Percentiles rank a stretch among this genome's conserved stretches.
Evolutionary conservation across 2,113 vertebrate species (phyloP).

Genomic region (Ia io): DNA sequence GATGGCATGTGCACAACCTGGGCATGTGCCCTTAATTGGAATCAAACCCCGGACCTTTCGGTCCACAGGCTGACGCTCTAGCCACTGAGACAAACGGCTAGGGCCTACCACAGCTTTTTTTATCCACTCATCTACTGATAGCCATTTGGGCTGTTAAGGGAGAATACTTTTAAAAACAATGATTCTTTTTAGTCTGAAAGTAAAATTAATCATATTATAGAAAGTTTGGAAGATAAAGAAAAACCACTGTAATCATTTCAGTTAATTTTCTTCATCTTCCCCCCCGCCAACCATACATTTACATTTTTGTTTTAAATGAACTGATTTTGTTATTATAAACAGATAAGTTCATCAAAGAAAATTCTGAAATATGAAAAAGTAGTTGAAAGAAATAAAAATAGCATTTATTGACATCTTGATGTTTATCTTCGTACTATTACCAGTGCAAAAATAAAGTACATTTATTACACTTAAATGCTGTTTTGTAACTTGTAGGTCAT

Average conservation of each 20-base stretch:
- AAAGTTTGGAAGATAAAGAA: background rate
- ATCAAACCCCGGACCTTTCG: too few relatives aligned
- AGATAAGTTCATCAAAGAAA: background rate
- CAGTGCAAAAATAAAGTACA: conserved; percentile 13
- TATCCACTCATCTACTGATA: too few relatives aligned
- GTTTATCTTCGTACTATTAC: conserved; percentile 27
- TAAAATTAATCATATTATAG: background rate
- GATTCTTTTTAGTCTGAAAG: background rate
- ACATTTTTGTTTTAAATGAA: conserved; percentile 10
- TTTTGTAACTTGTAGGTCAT: background rate
- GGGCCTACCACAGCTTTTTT: too few relatives aligned
- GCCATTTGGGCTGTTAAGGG: background rate
- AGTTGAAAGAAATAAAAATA: conserved; percentile 15
- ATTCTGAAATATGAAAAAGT: background rate
- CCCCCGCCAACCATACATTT: background rate
- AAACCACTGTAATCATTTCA: background rate
- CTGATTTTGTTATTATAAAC: conserved; percentile 23
- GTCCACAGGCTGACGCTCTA: too few relatives aligned
- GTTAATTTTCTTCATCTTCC: conserved; percentile 1
- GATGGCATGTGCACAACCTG: too few relatives aligned
- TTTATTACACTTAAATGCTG: background rate
- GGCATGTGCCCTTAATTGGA: too few relatives aligned
- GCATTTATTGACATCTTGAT: background rate
- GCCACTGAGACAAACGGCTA: too few relatives aligned
- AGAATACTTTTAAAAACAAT: conserved; percentile 8